Base-by-base conservation (phyloP, 1,140 invertebrate genomes). In the Berghia stephanieae region DNA sequence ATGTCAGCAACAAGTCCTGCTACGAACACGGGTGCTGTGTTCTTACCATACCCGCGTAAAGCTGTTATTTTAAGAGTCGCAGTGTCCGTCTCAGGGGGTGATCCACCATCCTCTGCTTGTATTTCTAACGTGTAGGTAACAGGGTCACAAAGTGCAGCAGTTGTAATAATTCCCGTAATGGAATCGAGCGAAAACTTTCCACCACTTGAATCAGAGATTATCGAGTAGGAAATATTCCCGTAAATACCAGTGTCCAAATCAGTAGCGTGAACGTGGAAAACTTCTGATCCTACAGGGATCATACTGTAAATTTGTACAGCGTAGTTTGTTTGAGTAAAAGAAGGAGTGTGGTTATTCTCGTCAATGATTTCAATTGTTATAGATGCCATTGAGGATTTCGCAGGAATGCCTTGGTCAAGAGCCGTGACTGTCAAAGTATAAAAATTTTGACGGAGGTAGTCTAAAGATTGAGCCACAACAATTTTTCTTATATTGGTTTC, bases 321-420 rank as follows among this genome's bases (percentile, higher is more conserved):
- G n/a, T n/a, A n/a, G n/a, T 36, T 3, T 34, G 16, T 36, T 16
- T 27, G 2, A 10, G 18, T 55, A 55, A 72, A 55, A 27, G 3
- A 1, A 52, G 70, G 70, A n/a, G 24, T 18, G 46, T 72, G 70
- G 70, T 72, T 55, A 24, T 76, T 76, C 1, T 49, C 21, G 34
- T 76, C 74, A 3, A 2, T 18, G 36, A 76, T 43, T 8, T 21
- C 5, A 2, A 76, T 68, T 18, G 68, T 63, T 2, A 68, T 44
- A 52, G 57, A 76, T 2, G 40, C 74, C 4, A 13, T 46, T 16
- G 40, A 42, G 36, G 16, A 5, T 21, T 21, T 27, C 0, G 74
- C 40, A 21, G 74, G 57, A 27, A 18, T 68, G 8, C 74, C 74
- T 1, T 44, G 27, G 43, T 76, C 74, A 0, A 31, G 1, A 31